These are phyloP conservation scores for Maniola hyperantus DNA, from an alignment of 2,888 invertebrate genomes.

Conservation along the genomic window DNA sequence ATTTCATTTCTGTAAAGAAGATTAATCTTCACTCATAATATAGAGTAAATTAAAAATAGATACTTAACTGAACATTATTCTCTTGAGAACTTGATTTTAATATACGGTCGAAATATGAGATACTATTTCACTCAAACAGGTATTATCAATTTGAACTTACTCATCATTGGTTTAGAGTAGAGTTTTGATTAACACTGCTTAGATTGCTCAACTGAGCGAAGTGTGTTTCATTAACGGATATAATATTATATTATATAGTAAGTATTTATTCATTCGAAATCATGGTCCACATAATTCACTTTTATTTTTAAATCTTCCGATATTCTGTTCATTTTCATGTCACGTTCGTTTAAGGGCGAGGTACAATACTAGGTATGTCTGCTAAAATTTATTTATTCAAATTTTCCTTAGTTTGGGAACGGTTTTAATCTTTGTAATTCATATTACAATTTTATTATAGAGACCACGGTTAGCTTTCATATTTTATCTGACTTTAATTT, in stretches of 20 bases:
- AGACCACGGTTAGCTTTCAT: background rate
- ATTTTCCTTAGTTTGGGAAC: background rate
- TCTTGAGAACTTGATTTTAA: background rate
- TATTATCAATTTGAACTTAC: background rate
- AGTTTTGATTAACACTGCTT: background rate
- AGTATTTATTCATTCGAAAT: background rate
- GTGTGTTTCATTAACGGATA: background rate
- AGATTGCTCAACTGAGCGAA: background rate
- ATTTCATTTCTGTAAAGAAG: too few relatives aligned
- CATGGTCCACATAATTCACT: background rate
- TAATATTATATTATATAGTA: too few relatives aligned
- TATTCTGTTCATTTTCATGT: constrained; percentile 2
- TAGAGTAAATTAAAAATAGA: background rate
- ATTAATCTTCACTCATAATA: too few relatives aligned
- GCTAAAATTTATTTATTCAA: constrained; percentile 2
- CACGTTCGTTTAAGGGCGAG: constrained; percentile 4
- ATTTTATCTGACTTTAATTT: background rate
- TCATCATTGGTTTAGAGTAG: background rate
- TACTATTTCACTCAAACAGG: background rate
- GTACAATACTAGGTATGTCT: background rate
- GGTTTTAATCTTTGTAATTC: background rate
- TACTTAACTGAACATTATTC: background rate
- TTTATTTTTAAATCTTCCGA: constrained; percentile 4
- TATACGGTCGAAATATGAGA: background rate
- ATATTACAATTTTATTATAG: background rate